Evolutionary conservation across 2,888 invertebrate species (phyloP).

Genomic region (Taphrorychus bicolor): DNA sequence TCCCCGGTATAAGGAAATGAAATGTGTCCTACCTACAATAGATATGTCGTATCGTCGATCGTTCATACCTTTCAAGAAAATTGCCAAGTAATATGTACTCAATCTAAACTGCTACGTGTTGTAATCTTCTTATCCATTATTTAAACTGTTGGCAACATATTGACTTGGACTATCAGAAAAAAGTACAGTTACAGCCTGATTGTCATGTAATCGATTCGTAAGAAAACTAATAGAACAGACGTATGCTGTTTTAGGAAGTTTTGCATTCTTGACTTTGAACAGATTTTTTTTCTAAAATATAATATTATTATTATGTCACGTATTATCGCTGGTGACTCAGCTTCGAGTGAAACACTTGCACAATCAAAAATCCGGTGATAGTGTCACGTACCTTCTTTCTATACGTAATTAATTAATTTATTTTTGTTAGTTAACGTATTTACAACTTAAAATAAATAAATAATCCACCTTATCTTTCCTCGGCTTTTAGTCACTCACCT

Average conservation of each 20-base stretch:
- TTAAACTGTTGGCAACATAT: slow-evolving; percentile 12
- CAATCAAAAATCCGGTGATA: no score
- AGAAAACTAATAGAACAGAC: not conserved
- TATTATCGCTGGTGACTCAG: no score
- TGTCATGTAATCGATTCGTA: not conserved
- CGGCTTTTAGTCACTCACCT: slow-evolving; percentile 1
- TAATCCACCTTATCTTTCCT: not conserved
- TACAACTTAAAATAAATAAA: not conserved
- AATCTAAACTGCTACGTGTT: slow-evolving; percentile 13
- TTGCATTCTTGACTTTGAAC: no score
- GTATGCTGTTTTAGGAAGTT: no score
- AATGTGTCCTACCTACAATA: not conserved
- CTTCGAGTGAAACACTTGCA: no score
- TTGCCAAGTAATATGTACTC: slow-evolving; percentile 5
- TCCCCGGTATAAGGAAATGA: no score
- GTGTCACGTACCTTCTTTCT: no score
- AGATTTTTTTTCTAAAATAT: no score
- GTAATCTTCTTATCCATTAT: slow-evolving; percentile 11
- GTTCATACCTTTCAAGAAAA: not conserved
- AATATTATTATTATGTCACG: no score
- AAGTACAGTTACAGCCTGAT: not conserved
- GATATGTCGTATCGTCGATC: not conserved
- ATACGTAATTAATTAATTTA: no score
- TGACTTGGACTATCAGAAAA: slow-evolving; percentile 2
- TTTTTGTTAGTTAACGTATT: not conserved